These are phyloP conservation scores for Agonopterix heracliana DNA, from an alignment of 2,888 invertebrate species.

Conservation along the genomic window DNA sequence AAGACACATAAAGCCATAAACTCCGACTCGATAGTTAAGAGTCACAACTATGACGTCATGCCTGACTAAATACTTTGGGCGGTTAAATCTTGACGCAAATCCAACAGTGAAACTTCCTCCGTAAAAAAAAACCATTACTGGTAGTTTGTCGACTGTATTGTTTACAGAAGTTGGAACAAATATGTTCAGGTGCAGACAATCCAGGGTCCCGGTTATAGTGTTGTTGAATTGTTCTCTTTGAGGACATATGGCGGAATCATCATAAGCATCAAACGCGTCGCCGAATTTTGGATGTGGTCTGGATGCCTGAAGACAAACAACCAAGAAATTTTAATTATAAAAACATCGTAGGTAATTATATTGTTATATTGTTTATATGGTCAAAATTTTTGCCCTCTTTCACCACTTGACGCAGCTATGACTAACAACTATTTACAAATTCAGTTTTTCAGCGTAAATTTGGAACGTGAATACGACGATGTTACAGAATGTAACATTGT, in stretches of 20 bases:
- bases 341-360: background rate
- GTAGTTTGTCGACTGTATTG: slow-evolving; percentile 15
- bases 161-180: slow-evolving; percentile 57
- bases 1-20: slow-evolving; percentile 52
- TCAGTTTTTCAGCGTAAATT: too few relatives aligned
- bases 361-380: background rate
- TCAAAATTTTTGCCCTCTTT: background rate
- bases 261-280: slow-evolving; percentile 19
- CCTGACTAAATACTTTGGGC: slow-evolving; percentile 34
- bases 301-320: slow-evolving; percentile 18
- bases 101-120: slow-evolving; percentile 41
- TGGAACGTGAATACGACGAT: too few relatives aligned
- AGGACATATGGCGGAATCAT: slow-evolving; percentile 15
- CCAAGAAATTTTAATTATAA: background rate
- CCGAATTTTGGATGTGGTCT: slow-evolving; percentile 20
- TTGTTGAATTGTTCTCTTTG: background rate
- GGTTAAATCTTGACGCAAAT: slow-evolving; percentile 22
- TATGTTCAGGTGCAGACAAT: slow-evolving; percentile 78
- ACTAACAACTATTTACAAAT: background rate
- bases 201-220: slow-evolving; percentile 45
- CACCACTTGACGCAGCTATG: background rate
- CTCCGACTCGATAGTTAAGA: slow-evolving; percentile 40
- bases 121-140: slow-evolving; percentile 45
- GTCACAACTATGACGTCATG: slow-evolving; percentile 37
- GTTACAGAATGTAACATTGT: too few relatives aligned